Evolutionary conservation across 1,140 invertebrate genomes (phyloP), one percentile per base, ranked within the genome.

Genomic region (Heterodera schachtii): DNA sequence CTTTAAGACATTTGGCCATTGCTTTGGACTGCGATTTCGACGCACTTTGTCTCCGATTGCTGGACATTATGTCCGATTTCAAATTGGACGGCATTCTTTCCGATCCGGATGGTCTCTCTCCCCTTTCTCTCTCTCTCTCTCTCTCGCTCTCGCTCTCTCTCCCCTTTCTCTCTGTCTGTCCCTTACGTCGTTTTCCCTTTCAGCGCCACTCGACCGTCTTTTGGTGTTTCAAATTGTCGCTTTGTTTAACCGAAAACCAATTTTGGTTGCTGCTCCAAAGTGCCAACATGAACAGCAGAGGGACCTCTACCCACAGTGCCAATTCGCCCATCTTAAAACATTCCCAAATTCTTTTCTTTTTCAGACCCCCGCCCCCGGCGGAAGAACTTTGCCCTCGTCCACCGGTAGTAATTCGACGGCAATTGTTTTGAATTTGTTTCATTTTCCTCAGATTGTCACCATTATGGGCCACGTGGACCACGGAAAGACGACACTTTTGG

Each of bases 381-480:
- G 77, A 73, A n/a, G 84, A 87, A 78, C 75, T 73, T 52, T 85
- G 88, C 16, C 81, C 74, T 13, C 84, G 92, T 47, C 89, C 91
- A 8, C 92, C 92, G 6, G 90, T 93, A 64, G 31, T 31, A 31
- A 31, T 31, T 31, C 31, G 31, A 1, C 31, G 31, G 31, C 31
- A 31, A 31, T 31, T 52, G 6, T 52, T 8, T 8, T 8, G 6
- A 52, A 1, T 52, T 52, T 52, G 11, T 52, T 64, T 64, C 31
- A 4, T 13, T 2, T 64, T 0, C 57, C 16, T 19, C 19, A 64
- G 57, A 19, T 64, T 3, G 96, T 99, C 1, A 97, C 97, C 5
- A 95, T 99, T 19, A 98, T 99, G 97, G 97, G 97, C 0, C 97
- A 99, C 91, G 96, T 99, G 3, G 97, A 99, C 93, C 97, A 99